Conservation (phyloP, 2,888 invertebrate species). For the Parnassius smintheus region DNA sequence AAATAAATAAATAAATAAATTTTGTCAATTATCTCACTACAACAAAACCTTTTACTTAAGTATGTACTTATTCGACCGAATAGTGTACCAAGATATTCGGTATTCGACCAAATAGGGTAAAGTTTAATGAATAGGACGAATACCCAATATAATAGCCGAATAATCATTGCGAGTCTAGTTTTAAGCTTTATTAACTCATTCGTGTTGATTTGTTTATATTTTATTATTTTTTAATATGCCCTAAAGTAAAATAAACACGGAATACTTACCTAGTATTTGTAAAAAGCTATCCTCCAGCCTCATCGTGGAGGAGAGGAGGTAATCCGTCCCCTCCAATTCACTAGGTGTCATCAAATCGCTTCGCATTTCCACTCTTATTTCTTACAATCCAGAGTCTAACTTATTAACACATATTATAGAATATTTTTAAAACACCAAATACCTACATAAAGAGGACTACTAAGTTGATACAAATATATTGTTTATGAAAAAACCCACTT, state of each 20-base stretch:
- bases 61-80: no score
- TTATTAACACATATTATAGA: background rate
- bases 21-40: no score
- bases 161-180: no score
- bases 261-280: constrained; percentile 82
- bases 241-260: background rate
- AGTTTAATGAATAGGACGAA: no score
- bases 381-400: constrained; percentile 44
- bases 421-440: background rate
- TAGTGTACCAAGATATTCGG: no score
- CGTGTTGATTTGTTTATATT: constrained; percentile 7
- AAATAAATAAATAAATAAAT: no score
- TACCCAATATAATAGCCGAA: no score
- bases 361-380: constrained; percentile 61
- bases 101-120: no score
- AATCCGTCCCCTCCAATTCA: constrained; percentile 83
- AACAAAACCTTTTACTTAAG: no score
- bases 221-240: no score
- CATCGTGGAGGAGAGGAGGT: constrained; percentile 83
- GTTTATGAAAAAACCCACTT: background rate
- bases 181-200: background rate
- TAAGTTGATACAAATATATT: background rate
- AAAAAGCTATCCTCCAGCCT: constrained; percentile 82
- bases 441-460: background rate
- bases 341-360: constrained; percentile 76